Base-by-base conservation (phyloP, 2,888 invertebrate genomes). In the Chrysolina oricalcia region DNA sequence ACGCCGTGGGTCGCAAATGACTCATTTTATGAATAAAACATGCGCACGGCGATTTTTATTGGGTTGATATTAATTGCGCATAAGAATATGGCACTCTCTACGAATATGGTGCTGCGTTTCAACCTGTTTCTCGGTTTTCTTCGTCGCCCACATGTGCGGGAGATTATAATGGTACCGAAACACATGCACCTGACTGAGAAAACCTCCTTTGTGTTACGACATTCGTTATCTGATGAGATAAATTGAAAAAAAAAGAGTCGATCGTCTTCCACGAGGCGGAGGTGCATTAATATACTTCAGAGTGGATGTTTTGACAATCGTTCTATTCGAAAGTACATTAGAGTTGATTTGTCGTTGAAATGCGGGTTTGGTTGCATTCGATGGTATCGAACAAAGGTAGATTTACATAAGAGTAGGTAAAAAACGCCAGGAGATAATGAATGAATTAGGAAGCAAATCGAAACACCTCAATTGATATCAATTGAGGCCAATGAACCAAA, bases 11-110 rank as follows among this genome's bases (percentile, higher is more conserved):
- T 13, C 50, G 68, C 56, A 76, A 76, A 75, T 78, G 78, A 78
- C 69, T 78, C 78, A 78, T 78, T 75, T 78, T 72, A 75, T 78
- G 78, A 78, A 78, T 78, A 78, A 78, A 78, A 78, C 71, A 78
- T 78, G 73, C 72, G 66, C 73, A 70, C 21, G 23, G 56, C 56
- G 23, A 56, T 72, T 75, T 75, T 75, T 75, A 64, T 64, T 64
- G 69, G 43, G 69, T 72, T 70, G 40, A 69, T 72, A 70, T 72
- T 75, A 72, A 75, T 75, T 75, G 75, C 72, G 73, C 72, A 73
- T 66, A 73, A 48, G 48, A 66, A 66, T 66, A 66, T 43, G 66
- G 66, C 48, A 66, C 76, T 73, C 70, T 66, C 72, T 70, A 76
- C 76, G 67, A 70, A 76, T 76, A 76, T 73, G 73, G 66, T 66